phyloP scores from a whole-genome alignment of 2,888 invertebrate species.

The Ametastegia equiseti region DNA sequence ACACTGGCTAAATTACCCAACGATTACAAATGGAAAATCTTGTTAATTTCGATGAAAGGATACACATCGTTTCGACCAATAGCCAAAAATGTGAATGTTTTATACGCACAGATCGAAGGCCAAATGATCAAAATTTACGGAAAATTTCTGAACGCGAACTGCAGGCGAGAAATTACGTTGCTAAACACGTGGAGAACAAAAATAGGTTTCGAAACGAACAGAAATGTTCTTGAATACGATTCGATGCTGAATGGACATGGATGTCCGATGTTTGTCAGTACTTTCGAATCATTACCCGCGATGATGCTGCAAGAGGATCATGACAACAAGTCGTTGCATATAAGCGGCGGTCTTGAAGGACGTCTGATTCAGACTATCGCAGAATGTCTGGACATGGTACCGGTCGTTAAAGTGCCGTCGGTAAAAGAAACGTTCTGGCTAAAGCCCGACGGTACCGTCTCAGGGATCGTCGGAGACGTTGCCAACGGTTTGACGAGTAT shows the following conservation, averaged over 20 bases:
- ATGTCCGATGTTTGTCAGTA: not conserved
- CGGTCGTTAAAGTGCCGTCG: not conserved
- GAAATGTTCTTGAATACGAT: not conserved
- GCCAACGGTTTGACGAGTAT: not conserved
- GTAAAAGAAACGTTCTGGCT: not conserved
- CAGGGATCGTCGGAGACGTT: not conserved
- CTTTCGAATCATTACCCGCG: not conserved
- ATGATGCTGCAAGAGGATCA: not conserved
- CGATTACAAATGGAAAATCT: not conserved
- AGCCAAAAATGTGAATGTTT: not conserved
- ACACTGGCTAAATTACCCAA: not conserved
- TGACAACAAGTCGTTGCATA: not conserved
- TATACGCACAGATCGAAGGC: not conserved
- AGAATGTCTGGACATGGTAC: not conserved
- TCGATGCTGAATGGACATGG: not conserved
- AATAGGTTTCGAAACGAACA: not conserved
- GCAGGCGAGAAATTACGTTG: not conserved
- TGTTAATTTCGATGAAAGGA: not conserved
- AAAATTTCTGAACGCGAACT: not conserved
- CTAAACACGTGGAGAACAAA: not conserved
- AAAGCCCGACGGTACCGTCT: not conserved
- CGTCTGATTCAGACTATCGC: not conserved
- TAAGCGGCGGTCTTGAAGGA: conserved; percentile 24
- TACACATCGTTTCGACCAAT: not conserved
- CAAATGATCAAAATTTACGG: not conserved